phyloP scores from a whole-genome alignment of 2,113 vertebrate species.

The Ailuropoda melanoleuca region DNA sequence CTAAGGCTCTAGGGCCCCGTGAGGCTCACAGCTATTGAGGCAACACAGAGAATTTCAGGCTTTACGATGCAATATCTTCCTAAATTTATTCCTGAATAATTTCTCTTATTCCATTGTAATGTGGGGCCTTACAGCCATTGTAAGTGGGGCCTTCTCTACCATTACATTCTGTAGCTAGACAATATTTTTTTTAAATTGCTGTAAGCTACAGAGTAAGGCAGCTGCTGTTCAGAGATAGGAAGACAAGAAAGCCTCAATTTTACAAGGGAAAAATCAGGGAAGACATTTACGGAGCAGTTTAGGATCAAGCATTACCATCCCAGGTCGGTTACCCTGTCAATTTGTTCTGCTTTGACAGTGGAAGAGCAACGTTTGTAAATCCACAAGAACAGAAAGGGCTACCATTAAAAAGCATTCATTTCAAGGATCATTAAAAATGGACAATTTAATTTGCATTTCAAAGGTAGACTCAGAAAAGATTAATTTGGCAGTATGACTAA shows the following conservation, averaged over 20 bases:
- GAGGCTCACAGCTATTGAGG: neutral
- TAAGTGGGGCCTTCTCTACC: neutral
- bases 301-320: neutral
- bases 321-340: neutral
- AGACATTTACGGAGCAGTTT: neutral
- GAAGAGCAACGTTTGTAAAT: neutral
- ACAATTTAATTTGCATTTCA: constrained; percentile 67
- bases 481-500: constrained; percentile 23
- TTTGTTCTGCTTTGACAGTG: neutral
- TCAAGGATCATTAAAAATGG: constrained; percentile 59
- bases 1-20: neutral
- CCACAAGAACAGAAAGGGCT: neutral
- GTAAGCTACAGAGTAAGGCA: neutral
- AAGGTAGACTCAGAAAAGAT: constrained; percentile 38
- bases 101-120: neutral
- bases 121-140: no score
- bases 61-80: neutral
- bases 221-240: neutral
- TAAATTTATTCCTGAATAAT: neutral
- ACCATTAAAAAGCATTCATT: constrained; percentile 16
- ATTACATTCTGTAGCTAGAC: neutral
- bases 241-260: neutral
- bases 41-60: neutral
- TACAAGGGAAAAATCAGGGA: neutral
- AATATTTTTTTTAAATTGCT: neutral